Base-by-base conservation (phyloP, 2,797 vertebrate genomes). In the Rhinatrema bivittatum region DNA sequence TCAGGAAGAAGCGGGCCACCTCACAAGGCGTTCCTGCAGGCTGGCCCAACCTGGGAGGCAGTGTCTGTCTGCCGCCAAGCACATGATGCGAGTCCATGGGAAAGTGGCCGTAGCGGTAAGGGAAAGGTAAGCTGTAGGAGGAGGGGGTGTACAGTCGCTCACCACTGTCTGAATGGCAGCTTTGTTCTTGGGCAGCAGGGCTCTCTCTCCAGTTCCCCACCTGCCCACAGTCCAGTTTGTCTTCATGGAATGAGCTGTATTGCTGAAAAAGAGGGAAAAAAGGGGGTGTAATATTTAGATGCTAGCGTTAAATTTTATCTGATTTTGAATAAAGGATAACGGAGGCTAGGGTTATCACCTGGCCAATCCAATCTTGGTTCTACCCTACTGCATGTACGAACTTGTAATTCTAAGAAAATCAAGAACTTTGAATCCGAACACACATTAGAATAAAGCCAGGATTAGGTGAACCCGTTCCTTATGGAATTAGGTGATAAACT, bases 1-100 rank as follows among this genome's bases (percentile, higher is more conserved):
- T 82, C 36, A 91, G 65, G 57, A 91, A 76, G 46, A 89, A 79
- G 26, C 82, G 81, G 16, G 88, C 78, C 41, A 85, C 75, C 68
- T 88, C 87, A 40, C 86, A 84, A 6, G 82, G 71, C 9, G 81
- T 49, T n/a, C 76, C 79, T 52, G 71, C 77, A 39, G 79, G 42
- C 59, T 79, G 82, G 45, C 71, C 79, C 2, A 78, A 70, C 29
- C 80, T 81, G 2, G 76, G 58, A 1, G 78, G 73, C 57, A 82
- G 13, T 60, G 80, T 42, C 26, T 84, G 78, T 57, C 81, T 88
- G 62, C 68, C 62, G 9, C 65, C 30, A 46, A 81, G 79, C 56
- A 84, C 72, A n/a, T 64, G n/a, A n/a, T n/a, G 56, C 27, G 81
- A 56, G 33, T 80, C 76, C 32, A 87, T 59, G 9, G 82, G 78